phyloP scores from a whole-genome alignment of 2,888 invertebrate genomes.

The Ceramica pisi region DNA sequence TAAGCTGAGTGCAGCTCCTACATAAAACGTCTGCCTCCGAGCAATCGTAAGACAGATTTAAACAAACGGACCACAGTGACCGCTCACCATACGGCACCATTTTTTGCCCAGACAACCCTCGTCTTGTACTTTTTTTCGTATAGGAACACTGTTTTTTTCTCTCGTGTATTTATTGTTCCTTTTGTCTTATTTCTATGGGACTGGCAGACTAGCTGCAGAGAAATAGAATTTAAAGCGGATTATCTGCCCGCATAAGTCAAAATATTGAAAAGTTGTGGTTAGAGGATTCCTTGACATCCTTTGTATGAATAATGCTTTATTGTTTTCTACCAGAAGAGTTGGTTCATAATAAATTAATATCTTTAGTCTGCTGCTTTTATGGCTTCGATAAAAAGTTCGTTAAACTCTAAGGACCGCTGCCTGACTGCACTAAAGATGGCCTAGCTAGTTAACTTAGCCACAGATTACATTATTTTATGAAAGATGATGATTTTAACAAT shows the following conservation, averaged over 20 bases:
- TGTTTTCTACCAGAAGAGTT: conserved; percentile 4
- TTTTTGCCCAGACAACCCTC: conserved; percentile 78
- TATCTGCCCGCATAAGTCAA: conserved; percentile 56
- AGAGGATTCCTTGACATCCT: conserved; percentile 34
- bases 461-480: not conserved
- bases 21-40: conserved; percentile 60
- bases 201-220: conserved; percentile 24
- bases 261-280: conserved; percentile 50
- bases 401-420: not conserved
- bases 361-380: not conserved
- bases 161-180: conserved; percentile 60
- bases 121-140: conserved; percentile 71
- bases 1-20: conserved; percentile 59
- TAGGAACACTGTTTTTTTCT: conserved; percentile 77
- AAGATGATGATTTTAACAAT: not conserved
- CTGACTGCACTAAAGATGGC: not conserved
- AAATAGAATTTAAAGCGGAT: conserved; percentile 53
- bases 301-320: conserved; percentile 24
- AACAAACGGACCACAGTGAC: conserved; percentile 78
- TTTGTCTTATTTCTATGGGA: conserved; percentile 55
- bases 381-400: not conserved
- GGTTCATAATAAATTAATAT: not conserved
- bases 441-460: not conserved
- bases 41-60: conserved; percentile 74
- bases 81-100: conserved; percentile 77